Base-by-base conservation (phyloP, 2,113 vertebrate genomes). In the Nothoprocta pentlandii region DNA sequence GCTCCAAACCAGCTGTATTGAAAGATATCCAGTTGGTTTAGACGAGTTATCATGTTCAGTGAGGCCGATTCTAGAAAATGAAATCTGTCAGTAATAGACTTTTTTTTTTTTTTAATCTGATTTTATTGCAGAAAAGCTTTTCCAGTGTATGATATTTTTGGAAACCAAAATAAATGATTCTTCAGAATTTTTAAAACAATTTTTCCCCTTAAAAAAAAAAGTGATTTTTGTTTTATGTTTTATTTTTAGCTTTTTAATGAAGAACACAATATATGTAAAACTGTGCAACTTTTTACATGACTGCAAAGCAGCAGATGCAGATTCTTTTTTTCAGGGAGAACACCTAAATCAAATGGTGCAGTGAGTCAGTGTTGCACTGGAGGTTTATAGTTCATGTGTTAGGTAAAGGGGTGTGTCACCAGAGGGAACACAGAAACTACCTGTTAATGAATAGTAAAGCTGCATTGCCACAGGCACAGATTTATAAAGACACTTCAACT, bases 331-430 rank as follows among this genome's bases (percentile, higher is more conserved):
- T 54, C 1, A 3, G 10, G 66, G 47, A 62, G 15, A 23, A 34
- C 16, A 22, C 10, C 12, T 58, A 5, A 4, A 63, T 71, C 32
- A 86, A 83, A 66, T 23, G 6, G 8, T 62, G 25, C 58, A 63
- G 42, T 61, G 80, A 89, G 74, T 13, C 26, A 74, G 9, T 54
- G 21, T 16, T 0, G 0, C 21, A 12, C 56, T 63, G 47, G 25
- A 87, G 20, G 5, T 11, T 70, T 20, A 44, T 28, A 42, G 26
- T 3, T 82, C n/a, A 59, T 19, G 21, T 10, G 11, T 44, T 42
- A 80, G 59, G 28, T 69, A 74, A 90, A 84, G 0, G 1, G 3
- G 2, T 69, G 76, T 81, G 32, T 80, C 53, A 68, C 62, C 17
- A 64, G n/a, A 66, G 34, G 12, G 39, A 78, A 84, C 34, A 23